A percentile compares a stretch with the other conserved stretches of the same genome.
phyloP scores from a whole-genome alignment of 2,888 invertebrate genomes.

The Eupsilia transversa region DNA sequence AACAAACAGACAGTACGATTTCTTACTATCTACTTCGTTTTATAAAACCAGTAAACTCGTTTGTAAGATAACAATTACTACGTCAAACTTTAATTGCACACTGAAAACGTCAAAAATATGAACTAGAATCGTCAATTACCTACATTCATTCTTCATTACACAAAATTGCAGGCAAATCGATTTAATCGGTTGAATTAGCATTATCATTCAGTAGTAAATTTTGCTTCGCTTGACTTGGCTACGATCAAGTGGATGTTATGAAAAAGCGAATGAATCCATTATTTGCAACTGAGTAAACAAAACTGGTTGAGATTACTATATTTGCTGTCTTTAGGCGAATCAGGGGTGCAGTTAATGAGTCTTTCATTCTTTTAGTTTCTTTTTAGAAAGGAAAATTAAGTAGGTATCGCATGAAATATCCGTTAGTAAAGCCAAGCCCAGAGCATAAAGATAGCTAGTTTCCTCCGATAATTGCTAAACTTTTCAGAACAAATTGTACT shows the following conservation, averaged over 20 bases:
- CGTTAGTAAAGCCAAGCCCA: no score
- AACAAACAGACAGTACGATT: not conserved
- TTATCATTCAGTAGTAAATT: constrained; percentile 43
- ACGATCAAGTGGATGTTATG: constrained; percentile 8
- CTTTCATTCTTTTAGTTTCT: not conserved
- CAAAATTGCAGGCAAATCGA: constrained; percentile 37
- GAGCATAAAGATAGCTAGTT: not conserved
- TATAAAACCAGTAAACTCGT: constrained; percentile 17
- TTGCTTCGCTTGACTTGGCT: constrained; percentile 29
- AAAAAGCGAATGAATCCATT: constrained; percentile 46
- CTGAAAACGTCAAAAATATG: constrained; percentile 32
- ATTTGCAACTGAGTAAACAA: constrained; percentile 20
- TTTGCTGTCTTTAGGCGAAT: constrained; percentile 11
- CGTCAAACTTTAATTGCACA: constrained; percentile 35
- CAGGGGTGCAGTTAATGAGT: not conserved
- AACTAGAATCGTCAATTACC: constrained; percentile 35
- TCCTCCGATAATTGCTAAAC: not conserved
- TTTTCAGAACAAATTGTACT: not conserved
- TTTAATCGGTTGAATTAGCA: constrained; percentile 49
- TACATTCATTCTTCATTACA: constrained; percentile 46
- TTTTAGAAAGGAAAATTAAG: no score
- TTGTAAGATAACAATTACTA: constrained; percentile 36
- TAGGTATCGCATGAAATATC: not conserved
- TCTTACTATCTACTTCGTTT: not conserved
- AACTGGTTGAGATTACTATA: constrained; percentile 23